Base-by-base conservation (phyloP, 2,113 vertebrate genomes). In the Callipepla californica region DNA sequence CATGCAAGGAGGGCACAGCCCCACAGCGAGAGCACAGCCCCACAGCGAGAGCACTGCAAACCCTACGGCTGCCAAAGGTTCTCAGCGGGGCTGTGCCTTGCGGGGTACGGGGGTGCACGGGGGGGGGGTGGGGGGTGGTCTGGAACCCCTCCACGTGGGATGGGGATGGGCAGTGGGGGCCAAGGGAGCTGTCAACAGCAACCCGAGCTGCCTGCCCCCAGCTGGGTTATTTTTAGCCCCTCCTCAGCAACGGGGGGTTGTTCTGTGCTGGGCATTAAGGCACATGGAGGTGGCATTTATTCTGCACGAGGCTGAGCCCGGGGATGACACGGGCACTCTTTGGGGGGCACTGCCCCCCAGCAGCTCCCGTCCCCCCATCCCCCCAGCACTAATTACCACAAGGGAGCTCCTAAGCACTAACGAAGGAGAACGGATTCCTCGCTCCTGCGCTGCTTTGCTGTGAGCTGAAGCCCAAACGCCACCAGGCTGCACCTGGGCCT, bases 381-480 rank as follows among this genome's bases (percentile, higher is more conserved):
- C 55, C 61, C 18, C 38, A 0, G 9, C 20, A 2, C 12, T 53
- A 34, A 9, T n/a, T 19, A 74, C 2, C 3, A 0, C 10, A 1
- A 34, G 50, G 50, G 12, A 3, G 30, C 10, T 62, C 82, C 70
- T 36, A 67, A 55, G 42, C 19, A 0, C 42, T 88, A 58, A 88
- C 17, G 62, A 76, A 59, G 40, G 57, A 17, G 74, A 38, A 18
- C 7, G 8, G 73, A 26, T 65, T 59, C 3, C 4, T 45, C 0
- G 1, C 23, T 50, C 69, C 80, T 51, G 23, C 50, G 15, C 62
- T 11, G 12, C 13, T 30, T 20, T 13, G 26, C 40, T 13, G 26
- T 5, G 8, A 15, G 17, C 30, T 38, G 59, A 23, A 42, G 4
- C 28, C 63, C 28, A 5, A 44, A 32, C 8, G 8, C 40, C 26